A percentile compares a stretch with the other conserved stretches of the same genome.
These are phyloP conservation scores for Parasteatoda tepidariorum DNA, from an alignment of 1,140 invertebrate genomes.

Conservation along the genomic window DNA sequence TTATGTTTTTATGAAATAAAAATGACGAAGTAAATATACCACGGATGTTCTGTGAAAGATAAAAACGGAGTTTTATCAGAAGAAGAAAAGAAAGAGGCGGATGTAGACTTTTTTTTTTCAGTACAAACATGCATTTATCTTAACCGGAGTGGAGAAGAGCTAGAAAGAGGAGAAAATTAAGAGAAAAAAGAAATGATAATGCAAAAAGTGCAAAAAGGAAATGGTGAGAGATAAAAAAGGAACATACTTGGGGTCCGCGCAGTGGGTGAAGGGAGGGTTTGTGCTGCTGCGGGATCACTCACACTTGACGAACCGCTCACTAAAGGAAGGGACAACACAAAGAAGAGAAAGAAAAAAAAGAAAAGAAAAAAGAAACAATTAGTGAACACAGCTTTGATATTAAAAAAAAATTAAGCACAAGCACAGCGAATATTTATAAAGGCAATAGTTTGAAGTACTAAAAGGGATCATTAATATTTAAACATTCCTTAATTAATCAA, in stretches of 20 bases:
- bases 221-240: background rate
- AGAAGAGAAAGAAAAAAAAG: slow-evolving; percentile 17
- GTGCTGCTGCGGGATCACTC: slow-evolving; percentile 43
- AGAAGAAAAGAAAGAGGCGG: too few species aligned
- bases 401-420: background rate
- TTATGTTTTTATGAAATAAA: too few species aligned
- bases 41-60: too few species aligned
- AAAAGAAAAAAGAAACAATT: slow-evolving; percentile 12
- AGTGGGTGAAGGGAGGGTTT: slow-evolving; percentile 47
- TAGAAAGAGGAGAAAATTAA: background rate
- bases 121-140: background rate
- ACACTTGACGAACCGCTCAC: slow-evolving; percentile 47
- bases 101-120: too few species aligned
- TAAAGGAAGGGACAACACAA: slow-evolving; percentile 42
- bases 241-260: slow-evolving; percentile 57
- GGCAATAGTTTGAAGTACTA: too few species aligned
- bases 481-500: too few species aligned
- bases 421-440: too few species aligned
- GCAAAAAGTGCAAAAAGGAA: slow-evolving; percentile 2
- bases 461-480: too few species aligned
- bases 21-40: too few species aligned
- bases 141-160: background rate
- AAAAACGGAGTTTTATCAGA: too few species aligned
- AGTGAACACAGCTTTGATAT: background rate
- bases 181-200: background rate